A percentile compares a stretch with the other conserved stretches of the same genome.
phyloP scores from a whole-genome alignment of 1,140 invertebrate genomes.

The Bombus terrestris region DNA sequence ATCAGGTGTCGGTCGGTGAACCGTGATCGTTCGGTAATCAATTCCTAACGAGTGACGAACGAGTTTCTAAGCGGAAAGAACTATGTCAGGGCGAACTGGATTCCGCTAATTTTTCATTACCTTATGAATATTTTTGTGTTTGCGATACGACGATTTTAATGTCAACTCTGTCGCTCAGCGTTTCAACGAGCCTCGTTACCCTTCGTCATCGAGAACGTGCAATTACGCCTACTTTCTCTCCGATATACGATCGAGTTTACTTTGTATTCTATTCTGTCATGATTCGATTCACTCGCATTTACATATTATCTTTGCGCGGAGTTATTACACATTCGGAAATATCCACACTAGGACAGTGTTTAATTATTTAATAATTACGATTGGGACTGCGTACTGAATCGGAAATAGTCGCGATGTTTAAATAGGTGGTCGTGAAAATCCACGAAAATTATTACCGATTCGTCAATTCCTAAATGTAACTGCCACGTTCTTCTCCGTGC shows the following conservation, averaged over 20 bases:
- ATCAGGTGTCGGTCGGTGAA: slow-evolving; percentile 12
- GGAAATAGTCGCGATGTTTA: too few species aligned
- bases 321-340: background rate
- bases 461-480: fast-evolving
- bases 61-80: slow-evolving; percentile 35
- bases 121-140: slow-evolving; percentile 21
- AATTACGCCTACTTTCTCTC: background rate
- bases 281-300: background rate
- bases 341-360: too few species aligned
- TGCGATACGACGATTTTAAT: background rate
- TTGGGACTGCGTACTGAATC: too few species aligned
- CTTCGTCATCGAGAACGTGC: background rate
- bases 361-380: too few species aligned
- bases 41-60: slow-evolving; percentile 54
- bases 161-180: background rate
- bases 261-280: too few species aligned
- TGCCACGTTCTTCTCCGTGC: too few species aligned
- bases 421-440: too few species aligned
- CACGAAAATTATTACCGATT: too few species aligned
- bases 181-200: background rate
- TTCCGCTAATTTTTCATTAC: slow-evolving; percentile 29
- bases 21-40: slow-evolving; percentile 53
- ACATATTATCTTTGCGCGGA: background rate
- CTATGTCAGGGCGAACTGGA: slow-evolving; percentile 60
- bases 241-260: background rate